Base-by-base conservation (phyloP, 2,113 vertebrate species). In the Grammomys surdaster region DNA sequence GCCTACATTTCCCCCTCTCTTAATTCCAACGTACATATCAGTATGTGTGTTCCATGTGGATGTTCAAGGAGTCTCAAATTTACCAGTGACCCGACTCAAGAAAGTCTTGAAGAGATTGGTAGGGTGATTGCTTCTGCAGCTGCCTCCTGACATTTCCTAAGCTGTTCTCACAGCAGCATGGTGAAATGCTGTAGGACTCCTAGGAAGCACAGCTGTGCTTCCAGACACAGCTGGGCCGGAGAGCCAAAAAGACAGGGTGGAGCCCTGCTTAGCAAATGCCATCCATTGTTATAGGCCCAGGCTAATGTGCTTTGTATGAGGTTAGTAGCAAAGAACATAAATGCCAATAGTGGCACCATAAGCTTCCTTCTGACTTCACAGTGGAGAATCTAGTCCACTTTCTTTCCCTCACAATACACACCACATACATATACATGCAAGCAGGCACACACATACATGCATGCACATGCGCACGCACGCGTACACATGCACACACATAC, bases 191-290 rank as follows among this genome's bases (percentile, higher is more conserved):
- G 95, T 89, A 91, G 82, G 10, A 51, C 84, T 92, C 86, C 40
- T 0, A 9, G 63, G 51, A 89, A 86, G 69, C 97, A 95, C 97
- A 97, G 97, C 97, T 97, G 97, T 95, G 97, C 58, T 86, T 89
- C 72, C 65, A 81, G 78, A 88, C 95, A 94, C 97, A 97, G 96
- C 93, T 97, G 97, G 91, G 95, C 72, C 63, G 54, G 88, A 87
- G 48, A 75, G 89, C 89, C 70, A 90, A 65, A 84, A 94, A 88
- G 80, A 86, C 73, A 51, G 92, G 80, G 92, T 73, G 69, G 81
- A 16, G 70, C 31, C 75, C n/a, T 28, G 24, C 40, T 84, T 43
- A 95, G 69, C 87, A 93, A 96, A 96, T 87, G 58, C 91, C 77
- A 92, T 69, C 85, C 81, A 69, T 76, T 87, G 89, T 92, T 78